Base-by-base conservation (phyloP, 37 sponge, comb jelly and placozoan genomes). In the Amphimedon queenslandica region DNA sequence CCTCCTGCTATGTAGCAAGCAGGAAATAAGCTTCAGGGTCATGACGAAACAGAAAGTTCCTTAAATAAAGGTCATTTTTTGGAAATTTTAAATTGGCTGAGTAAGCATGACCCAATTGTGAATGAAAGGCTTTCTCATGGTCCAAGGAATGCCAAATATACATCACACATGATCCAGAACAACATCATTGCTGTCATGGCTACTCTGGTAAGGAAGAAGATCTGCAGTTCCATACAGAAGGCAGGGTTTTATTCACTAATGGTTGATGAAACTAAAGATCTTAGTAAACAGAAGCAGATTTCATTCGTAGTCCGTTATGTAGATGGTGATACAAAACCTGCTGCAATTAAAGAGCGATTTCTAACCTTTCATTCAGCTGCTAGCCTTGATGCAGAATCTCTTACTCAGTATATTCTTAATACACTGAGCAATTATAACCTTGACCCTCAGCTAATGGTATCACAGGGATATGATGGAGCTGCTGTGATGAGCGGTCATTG, bases 381-480 rank as follows among this genome's bases (percentile, higher is more conserved):
- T 39, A 35, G 56, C 63, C 68, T 80, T 57, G 60, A 70, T 80
- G 80, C 81, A 30, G 31, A 56, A 53, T 69, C 66, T 70, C 69
- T 82, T 70, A 71, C 82, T 41, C 61, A 42, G 30, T 88, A 84
- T 72, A 82, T 88, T 33, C 78, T 88, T 51, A 40, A 69, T 72
- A 58, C 82, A 40, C 63, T 81, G 42, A 53, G 53, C 58, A 35
- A 69, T 63, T 42, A 71, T 55, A 39, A 34, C 18, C 37, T 78
- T 69, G 77, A 67, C 42, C 73, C 76, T 20, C 37, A 21, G 37
- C 71, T 67, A 42, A 70, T 81, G 40, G 82, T 80, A 21, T 67
- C 77, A 40, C 77, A 80, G 81, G 88, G 83, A 51, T 88, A 77
- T 78, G 82, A 88, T 66, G 82, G 88, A 69, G 82, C 88, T 81